Percentiles rank a stretch among this genome's conserved stretches.
Conservation (phyloP, 1,140 invertebrate genomes). For the Mamestra configurata region DNA sequence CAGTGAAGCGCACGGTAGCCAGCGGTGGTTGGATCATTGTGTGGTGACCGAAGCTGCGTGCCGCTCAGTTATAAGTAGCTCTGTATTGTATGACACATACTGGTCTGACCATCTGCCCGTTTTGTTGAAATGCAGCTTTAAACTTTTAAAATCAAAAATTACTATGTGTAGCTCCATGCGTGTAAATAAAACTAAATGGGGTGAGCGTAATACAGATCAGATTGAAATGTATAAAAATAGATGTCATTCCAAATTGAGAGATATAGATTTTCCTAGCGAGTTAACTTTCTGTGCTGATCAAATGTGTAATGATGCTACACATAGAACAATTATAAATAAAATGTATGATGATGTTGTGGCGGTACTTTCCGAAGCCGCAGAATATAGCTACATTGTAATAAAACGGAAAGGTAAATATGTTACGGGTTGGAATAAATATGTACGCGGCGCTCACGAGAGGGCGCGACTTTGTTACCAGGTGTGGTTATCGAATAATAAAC, state of each 20-base stretch:
- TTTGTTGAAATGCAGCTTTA: neutral
- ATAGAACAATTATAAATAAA: neutral
- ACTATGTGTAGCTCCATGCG: no score
- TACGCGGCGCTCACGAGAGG: constrained; percentile 36
- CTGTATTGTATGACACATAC: neutral
- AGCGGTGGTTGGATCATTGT: neutral
- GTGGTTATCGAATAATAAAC: constrained; percentile 35
- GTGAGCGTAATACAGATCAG: neutral
- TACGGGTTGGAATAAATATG: constrained; percentile 52
- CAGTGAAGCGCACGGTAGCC: no score
- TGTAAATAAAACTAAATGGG: neutral
- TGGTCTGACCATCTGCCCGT: neutral
- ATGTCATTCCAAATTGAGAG: neutral
- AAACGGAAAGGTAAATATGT: neutral
- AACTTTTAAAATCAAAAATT: neutral
- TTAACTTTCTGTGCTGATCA: neutral
- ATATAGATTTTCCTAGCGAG: neutral
- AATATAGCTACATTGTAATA: neutral
- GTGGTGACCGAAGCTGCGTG: neutral
- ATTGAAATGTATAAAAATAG: neutral
- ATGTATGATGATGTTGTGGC: neutral
- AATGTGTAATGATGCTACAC: neutral
- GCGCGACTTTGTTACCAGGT: constrained; percentile 27
- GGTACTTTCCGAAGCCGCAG: neutral
- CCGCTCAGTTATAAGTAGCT: neutral